Evolutionary conservation across 2,113 vertebrate genomes (phyloP).

Genomic region (Odobenus rosmarus): DNA sequence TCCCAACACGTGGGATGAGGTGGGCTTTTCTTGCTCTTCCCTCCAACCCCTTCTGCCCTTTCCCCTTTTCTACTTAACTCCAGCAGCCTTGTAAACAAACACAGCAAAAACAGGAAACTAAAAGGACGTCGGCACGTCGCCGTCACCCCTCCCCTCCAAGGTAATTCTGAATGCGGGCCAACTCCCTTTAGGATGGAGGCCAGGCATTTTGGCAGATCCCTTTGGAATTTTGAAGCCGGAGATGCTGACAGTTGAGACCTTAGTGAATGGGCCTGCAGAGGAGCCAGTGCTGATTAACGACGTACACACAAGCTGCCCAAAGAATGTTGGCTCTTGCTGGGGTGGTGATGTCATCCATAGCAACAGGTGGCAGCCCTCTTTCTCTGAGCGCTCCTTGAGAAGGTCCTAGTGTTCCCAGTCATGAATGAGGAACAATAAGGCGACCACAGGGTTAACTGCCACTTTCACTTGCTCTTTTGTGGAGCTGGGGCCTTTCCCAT

Average conservation of each 20-base stretch:
- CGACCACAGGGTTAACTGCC: constrained; percentile 82
- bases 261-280: constrained; percentile 68
- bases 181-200: constrained; percentile 25
- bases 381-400: constrained; percentile 16
- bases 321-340: constrained; percentile 56
- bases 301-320: constrained; percentile 22
- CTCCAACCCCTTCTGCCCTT: neutral
- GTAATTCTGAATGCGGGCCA: constrained; percentile 64
- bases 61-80: constrained; percentile 14
- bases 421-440: constrained; percentile 79
- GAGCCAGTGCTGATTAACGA: constrained; percentile 69
- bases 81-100: constrained; percentile 39
- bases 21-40: neutral
- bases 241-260: constrained; percentile 61
- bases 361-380: constrained; percentile 82
- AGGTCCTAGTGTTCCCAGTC: neutral
- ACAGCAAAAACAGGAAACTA: neutral
- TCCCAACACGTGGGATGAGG: neutral
- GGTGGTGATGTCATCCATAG: constrained; percentile 84
- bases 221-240: constrained; percentile 33
- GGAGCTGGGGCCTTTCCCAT: constrained; percentile 79
- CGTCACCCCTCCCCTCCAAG: accelerated
- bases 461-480: constrained; percentile 77
- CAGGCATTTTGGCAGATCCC: constrained; percentile 69
- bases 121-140: neutral